Conservation (phyloP, 2,888 invertebrate species). For the Oxytorus armatus region DNA sequence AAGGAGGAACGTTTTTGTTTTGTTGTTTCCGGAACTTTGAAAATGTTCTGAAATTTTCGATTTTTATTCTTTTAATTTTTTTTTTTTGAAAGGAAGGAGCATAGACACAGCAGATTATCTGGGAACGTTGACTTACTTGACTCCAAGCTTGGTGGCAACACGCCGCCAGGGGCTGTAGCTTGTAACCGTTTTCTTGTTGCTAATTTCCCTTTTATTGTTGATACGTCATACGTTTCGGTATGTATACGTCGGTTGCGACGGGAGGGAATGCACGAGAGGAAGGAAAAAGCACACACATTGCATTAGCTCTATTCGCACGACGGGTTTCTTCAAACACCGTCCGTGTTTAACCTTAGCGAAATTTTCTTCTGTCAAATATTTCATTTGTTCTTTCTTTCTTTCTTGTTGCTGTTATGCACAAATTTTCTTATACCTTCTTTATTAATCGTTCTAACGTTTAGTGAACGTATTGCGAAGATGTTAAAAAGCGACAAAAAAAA, state of each 20-base stretch:
- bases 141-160: constrained; percentile 97
- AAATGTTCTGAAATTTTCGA: constrained; percentile 6
- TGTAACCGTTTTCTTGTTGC: constrained; percentile 89
- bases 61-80: constrained; percentile 38
- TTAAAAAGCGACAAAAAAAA: neutral
- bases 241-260: constrained; percentile 80
- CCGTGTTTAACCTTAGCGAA: constrained; percentile 56
- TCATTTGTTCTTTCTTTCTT: constrained; percentile 35
- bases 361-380: constrained; percentile 57
- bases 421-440: neutral
- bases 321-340: constrained; percentile 58
- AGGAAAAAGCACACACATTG: constrained; percentile 84
- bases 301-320: constrained; percentile 81
- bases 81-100: constrained; percentile 72
- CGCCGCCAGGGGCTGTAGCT: constrained; percentile 97
- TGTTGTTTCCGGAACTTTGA: constrained; percentile 22
- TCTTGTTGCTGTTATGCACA: neutral
- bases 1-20: constrained; percentile 70
- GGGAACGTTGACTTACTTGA: constrained; percentile 91
- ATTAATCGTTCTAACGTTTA: neutral
- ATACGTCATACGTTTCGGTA: constrained; percentile 76
- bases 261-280: constrained; percentile 83
- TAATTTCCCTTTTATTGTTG: constrained; percentile 84
- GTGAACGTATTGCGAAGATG: neutral
- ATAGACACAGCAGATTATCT: constrained; percentile 81